Evolutionary conservation across 2,797 vertebrate species (phyloP).

Genomic region (Phalanger gymnotis): DNA sequence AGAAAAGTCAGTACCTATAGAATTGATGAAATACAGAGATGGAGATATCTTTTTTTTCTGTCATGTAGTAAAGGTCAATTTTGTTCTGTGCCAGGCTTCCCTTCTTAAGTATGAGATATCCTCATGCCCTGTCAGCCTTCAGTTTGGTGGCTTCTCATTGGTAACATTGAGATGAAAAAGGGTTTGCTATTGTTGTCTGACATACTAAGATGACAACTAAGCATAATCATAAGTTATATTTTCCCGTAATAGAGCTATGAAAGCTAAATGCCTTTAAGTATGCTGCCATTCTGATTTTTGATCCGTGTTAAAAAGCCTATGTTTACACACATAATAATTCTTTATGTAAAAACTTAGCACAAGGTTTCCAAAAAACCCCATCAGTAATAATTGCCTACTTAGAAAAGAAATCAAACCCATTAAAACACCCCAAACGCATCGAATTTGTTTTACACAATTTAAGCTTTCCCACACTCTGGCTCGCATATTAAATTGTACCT

Average conservation of each 20-base stretch:
- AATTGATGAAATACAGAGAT: not conserved
- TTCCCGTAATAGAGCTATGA: not conserved
- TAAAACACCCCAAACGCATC: not conserved
- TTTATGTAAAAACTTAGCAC: slow-evolving; percentile 8
- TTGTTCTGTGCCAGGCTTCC: not conserved
- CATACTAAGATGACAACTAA: slow-evolving; percentile 12
- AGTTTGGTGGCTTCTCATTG: not conserved
- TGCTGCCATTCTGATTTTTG: slow-evolving; percentile 11
- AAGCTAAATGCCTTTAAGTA: not conserved
- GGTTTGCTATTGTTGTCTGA: not conserved
- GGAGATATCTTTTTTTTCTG: not conserved
- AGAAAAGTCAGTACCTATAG: not conserved
- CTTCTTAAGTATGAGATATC: not conserved
- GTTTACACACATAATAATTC: slow-evolving; percentile 17
- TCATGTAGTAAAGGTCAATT: slow-evolving; percentile 6
- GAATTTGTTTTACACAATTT: slow-evolving; percentile 12
- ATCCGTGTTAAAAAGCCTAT: not conserved
- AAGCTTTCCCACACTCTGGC: slow-evolving; percentile 11
- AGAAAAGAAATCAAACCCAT: slow-evolving; percentile 29
- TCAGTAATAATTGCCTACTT: slow-evolving; percentile 14
- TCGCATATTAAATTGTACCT: not conserved
- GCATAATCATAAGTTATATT: not conserved
- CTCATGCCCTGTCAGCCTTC: not conserved
- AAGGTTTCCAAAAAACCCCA: not conserved
- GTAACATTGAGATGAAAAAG: not conserved